Conservation (phyloP, 2,888 invertebrate species). For the Epinotia bilunana region DNA sequence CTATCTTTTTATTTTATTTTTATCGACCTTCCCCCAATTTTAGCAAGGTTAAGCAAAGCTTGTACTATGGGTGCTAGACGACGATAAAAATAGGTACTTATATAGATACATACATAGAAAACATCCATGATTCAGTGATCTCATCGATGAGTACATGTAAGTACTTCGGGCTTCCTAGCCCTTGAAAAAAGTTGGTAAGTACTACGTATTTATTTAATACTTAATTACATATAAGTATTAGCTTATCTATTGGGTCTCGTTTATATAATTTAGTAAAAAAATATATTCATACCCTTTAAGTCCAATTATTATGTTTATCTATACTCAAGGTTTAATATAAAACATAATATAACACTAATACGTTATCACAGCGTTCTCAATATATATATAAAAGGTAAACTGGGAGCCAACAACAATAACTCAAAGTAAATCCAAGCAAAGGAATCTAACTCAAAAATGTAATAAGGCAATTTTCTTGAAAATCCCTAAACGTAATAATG, state of each 20-base stretch:
- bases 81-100: too few species aligned
- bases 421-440: slow-evolving; percentile 74
- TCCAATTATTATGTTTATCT: too few species aligned
- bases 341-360: neutral
- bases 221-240: neutral
- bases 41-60: too few species aligned
- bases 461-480: slow-evolving; percentile 83
- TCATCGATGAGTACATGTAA: too few species aligned
- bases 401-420: slow-evolving; percentile 46
- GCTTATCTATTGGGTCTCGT: neutral
- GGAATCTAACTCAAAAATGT: slow-evolving; percentile 79
- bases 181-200: neutral
- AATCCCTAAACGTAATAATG: slow-evolving; percentile 83
- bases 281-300: neutral
- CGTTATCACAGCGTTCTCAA: neutral
- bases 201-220: neutral
- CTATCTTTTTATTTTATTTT: too few species aligned
- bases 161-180: neutral
- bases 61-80: too few species aligned
- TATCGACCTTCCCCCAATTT: too few species aligned
- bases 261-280: neutral
- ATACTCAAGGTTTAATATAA: neutral
- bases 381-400: too few species aligned
- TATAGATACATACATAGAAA: too few species aligned
- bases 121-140: too few species aligned